A percentile compares a stretch with the other conserved stretches of the same genome.
These are phyloP conservation scores for Typhlomys cinereus DNA, from an alignment of 2,113 vertebrate species.

Conservation along the genomic window DNA sequence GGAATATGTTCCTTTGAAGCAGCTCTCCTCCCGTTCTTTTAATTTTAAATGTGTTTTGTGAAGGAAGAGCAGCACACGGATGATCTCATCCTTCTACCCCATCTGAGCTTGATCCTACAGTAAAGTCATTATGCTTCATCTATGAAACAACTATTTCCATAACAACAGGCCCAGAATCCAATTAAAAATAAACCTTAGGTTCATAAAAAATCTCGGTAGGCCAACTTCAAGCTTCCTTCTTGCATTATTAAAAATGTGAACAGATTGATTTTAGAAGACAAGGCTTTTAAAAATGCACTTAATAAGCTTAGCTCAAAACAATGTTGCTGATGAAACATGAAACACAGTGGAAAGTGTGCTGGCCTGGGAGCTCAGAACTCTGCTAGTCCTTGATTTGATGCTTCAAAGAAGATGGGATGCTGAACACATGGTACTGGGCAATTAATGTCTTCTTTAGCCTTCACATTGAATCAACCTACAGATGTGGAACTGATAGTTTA, in stretches of 20 bases:
- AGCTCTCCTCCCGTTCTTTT: not conserved
- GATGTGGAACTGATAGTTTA: not conserved
- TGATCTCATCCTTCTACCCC: constrained; percentile 55
- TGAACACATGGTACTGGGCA: not conserved
- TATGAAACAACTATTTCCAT: constrained; percentile 71
- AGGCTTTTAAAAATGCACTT: constrained; percentile 59
- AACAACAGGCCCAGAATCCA: constrained; percentile 72
- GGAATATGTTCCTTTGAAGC: constrained; percentile 60
- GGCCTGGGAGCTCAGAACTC: not conserved
- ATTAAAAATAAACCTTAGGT: constrained; percentile 77
- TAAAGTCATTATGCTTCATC: constrained; percentile 58
- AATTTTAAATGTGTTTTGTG: constrained; percentile 59
- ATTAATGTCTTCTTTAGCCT: not conserved
- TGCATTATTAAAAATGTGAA: constrained; percentile 74
- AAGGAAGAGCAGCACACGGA: constrained; percentile 45
- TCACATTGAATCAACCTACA: not conserved
- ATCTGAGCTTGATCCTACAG: constrained; percentile 51
- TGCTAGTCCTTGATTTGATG: not conserved
- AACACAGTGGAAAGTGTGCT: not conserved
- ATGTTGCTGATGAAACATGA: not conserved
- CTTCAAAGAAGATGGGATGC: not conserved
- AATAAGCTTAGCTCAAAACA: constrained; percentile 48
- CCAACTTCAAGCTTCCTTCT: constrained; percentile 56
- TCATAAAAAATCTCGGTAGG: constrained; percentile 64
- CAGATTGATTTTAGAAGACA: constrained; percentile 69